Evolutionary conservation across 1,140 invertebrate species (phyloP), one percentile per base, ranked within the genome.

Genomic region (Bombus waltoni): DNA sequence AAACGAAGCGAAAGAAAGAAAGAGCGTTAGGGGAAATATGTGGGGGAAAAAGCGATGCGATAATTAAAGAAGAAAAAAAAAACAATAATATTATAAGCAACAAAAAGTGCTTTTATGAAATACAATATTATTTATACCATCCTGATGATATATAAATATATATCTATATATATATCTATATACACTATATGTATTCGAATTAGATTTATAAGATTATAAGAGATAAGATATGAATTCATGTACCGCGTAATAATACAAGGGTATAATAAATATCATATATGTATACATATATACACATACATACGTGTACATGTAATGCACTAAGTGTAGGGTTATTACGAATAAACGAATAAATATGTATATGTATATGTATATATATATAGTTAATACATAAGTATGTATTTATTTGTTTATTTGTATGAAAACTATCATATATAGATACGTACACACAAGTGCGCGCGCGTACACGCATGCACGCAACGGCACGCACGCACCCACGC

Each of bases 61-160:
- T 71, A 83, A 62, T 87, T 81, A 57, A 72, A 84, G n/a, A 91
- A 74, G 88, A 89, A 47, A 72, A 84, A n/a, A n/a, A 92, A 81
- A 91, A 91, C 85, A 87, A 93, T 94, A 94, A 94, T 94, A 94
- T 94, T 93, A 94, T 95, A 94, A 94, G 94, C 94, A 94, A 95
- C 92, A 94, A 94, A 90, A 95, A 95, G 94, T 95, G 94, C 94
- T 94, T 94, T 95, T 94, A 95, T 93, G 93, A 94, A 93, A 94
- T 93, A 94, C 92, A 94, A 94, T 94, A 94, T 94, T 94, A 94
- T 94, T 94, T 94, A 94, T 94, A 94, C 92, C 92, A 94, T 94
- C 93, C 92, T 93, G 90, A 94, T 92, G 88, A 91, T 88, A 87
- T 72, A 85, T 88, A 89, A 86, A 84, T 81, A 83, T 83, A 87